Base-by-base conservation (phyloP, 2,113 vertebrate genomes). In the Hippocampus guttulatus region DNA sequence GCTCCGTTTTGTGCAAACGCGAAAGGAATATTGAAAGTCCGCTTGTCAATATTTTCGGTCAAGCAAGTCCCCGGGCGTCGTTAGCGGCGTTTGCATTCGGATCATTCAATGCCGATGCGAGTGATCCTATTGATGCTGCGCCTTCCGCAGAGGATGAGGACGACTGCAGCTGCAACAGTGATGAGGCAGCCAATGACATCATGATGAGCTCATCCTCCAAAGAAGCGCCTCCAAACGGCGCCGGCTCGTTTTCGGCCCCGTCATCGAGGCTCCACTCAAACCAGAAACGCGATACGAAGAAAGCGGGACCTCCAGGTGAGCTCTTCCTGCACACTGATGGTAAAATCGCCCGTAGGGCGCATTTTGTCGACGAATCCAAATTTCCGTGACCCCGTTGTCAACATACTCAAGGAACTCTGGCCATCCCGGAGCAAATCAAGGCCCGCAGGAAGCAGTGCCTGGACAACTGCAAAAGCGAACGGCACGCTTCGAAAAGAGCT, bases 231-330 rank as follows among this genome's bases (percentile, higher is more conserved):
- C 73, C 88, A 51, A 76, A 89, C 0, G 27, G 91, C 67, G 82
- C 90, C 0, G 69, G 89, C 73, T 91, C 94, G n/a, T 95, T 93
- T 1, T 92, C 93, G 0, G 93, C 93, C n/a, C 95, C 93, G 0
- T 92, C 94, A 76, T 93, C 95, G 58, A 95, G 94, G 81, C 93
- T 95, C 82, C 94, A 96, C 72, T 91, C 92, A 75, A 93, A 94
- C 62, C 95, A 95, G 84, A 97, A 94, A 87, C 92, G 92, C 25
- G 94, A 92, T 79, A 94, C 93, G 85, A 96, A 96, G 76, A 96
- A 80, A 81, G 93, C 94, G 82, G 92, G 92, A 2, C 75, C 92
- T 74, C 81, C 91, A 61, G 94, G 95, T 95, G 91, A 92, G 73
- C 72, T 58, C 20, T 74, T 51, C 33, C 60, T 45, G 27, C 38